These are phyloP conservation scores for Anastrepha obliqua DNA, from an alignment of 1,140 invertebrate species.

Conservation along the genomic window DNA sequence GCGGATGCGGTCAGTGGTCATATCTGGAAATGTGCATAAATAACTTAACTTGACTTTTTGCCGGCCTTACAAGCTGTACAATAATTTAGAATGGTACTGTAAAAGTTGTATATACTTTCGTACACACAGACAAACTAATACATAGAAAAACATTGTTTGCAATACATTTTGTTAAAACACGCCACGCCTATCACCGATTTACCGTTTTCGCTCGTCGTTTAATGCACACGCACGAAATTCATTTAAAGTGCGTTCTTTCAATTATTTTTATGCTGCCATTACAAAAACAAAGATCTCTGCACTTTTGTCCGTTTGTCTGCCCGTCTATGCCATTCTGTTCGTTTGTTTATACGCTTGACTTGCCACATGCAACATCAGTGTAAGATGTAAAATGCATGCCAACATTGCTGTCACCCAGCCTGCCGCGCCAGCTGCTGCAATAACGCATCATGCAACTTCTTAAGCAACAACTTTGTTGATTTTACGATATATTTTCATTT, in stretches of 20 bases:
- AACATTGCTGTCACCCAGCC: background rate
- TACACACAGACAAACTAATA: background rate
- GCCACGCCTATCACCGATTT: slow-evolving; percentile 26
- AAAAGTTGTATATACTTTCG: background rate
- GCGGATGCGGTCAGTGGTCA: background rate
- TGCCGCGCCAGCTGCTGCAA: background rate
- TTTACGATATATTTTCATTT: background rate
- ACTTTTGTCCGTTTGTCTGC: background rate
- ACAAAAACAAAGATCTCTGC: background rate
- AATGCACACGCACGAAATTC: slow-evolving; percentile 42
- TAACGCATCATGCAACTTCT: slow-evolving; percentile 35
- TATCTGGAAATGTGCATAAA: background rate
- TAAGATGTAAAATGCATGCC: slow-evolving; percentile 4
- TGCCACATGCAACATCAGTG: slow-evolving; percentile 45
- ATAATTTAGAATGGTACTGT: slow-evolving; percentile 17
- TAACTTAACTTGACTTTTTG: background rate
- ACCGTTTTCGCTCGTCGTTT: slow-evolving; percentile 24
- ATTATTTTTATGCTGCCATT: background rate
- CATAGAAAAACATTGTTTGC: background rate
- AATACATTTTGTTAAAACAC: background rate
- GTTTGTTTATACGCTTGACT: slow-evolving; percentile 13
- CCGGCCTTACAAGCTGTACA: no score
- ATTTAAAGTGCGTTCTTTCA: slow-evolving; percentile 32
- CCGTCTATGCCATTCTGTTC: background rate
- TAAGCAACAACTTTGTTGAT: slow-evolving; percentile 36